These are phyloP conservation scores for Cochlearius cochlearius DNA, from an alignment of 2,113 vertebrate genomes.

Conservation along the genomic window DNA sequence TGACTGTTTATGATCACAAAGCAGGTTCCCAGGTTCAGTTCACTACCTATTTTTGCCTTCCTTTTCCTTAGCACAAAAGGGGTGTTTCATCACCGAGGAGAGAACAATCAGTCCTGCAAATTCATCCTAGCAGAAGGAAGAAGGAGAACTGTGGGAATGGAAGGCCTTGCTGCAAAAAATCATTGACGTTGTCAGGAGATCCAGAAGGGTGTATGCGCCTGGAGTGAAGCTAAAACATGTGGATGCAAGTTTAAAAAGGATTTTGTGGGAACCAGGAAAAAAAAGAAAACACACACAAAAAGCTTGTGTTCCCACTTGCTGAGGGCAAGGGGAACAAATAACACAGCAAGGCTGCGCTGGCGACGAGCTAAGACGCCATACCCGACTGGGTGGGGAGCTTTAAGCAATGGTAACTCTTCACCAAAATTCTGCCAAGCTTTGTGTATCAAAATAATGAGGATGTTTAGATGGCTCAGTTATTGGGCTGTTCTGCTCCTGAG, in stretches of 20 bases:
- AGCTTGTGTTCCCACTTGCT: no score
- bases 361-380: neutral
- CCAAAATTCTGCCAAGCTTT: neutral
- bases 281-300: neutral
- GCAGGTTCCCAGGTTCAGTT: neutral
- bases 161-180: neutral
- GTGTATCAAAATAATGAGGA: neutral
- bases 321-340: neutral
- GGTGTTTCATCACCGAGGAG: neutral
- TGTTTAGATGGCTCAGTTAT: neutral
- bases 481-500: neutral
- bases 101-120: neutral
- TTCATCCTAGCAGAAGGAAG: neutral
- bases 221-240: neutral
- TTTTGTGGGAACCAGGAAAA: neutral
- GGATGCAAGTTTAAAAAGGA: neutral
- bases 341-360: neutral
- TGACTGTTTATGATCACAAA: neutral
- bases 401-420: neutral
- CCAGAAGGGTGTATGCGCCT: neutral
- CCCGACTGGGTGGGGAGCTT: neutral
- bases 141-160: neutral
- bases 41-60: neutral
- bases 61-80: neutral
- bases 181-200: neutral